Base-by-base conservation (phyloP, 2,113 vertebrate genomes). In the Poeciliopsis occidentalis region DNA sequence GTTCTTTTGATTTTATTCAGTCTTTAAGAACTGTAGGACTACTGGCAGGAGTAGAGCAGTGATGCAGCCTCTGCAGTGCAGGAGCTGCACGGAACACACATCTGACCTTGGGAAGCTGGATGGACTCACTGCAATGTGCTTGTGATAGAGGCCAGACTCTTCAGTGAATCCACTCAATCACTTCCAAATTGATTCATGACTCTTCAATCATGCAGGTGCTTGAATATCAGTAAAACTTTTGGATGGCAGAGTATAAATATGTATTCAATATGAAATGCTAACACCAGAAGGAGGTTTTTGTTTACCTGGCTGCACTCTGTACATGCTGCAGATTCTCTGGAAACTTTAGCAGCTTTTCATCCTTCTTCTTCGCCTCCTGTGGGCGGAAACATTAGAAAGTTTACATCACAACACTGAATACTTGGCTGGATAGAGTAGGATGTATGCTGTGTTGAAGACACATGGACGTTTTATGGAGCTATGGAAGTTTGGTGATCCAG, bases 341-440 rank as follows among this genome's bases (percentile, higher is more conserved):
- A 69, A 99, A 98, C 82, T 91, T 95, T 19, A 99, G 93, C 76
- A 99, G 95, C 76, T 87, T 80, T 80, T 94, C 92, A 57, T 99
- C 97, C 89, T 98, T 99, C 93, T 98, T 99, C 84, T 98, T 96
- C 34, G 98, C 97, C 94, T 99, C 97, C 98, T 99, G 88, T 41
- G 71, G 24, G 32, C 31, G 73, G 22, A 80, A 30, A 78, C 29
- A 62, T 51, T 0, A 10, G 1, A 71, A 1, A 60, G 13, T 63
- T 51, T 60, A 62, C 19, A 66, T 65, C 12, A 19, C 60, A 51
- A 69, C 15, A 29, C 7, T 63, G 7, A 60, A 32, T 60, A 8
- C 24, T 10, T 34, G 27, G 8, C 44, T 29, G 32, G 2, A n/a
- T 57, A 22, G 72, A 74, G 72, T 24, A 60, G 64, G 31, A 5